Conservation (phyloP, 2,113 vertebrate species). For the Bos indicus region DNA sequence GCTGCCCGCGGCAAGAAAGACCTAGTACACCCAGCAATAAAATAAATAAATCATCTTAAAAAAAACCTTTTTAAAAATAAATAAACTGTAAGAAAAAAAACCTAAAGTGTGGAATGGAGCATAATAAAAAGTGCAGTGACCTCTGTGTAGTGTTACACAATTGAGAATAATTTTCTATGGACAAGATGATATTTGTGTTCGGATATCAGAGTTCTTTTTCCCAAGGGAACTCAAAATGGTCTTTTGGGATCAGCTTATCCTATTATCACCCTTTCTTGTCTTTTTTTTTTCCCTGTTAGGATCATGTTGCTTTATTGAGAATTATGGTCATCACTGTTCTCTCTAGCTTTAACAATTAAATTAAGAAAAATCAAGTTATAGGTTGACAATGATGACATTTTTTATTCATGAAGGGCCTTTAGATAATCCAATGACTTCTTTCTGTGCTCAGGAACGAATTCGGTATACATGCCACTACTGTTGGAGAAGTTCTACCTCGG, state of each 20-base stretch:
- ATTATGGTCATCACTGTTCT: neutral
- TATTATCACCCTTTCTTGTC: neutral
- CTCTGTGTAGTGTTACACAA: neutral
- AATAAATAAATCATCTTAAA: neutral
- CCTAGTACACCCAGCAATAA: fast-evolving
- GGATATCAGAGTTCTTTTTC: neutral
- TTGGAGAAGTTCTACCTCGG: neutral
- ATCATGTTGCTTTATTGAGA: neutral
- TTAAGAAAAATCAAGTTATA: conserved; percentile 48
- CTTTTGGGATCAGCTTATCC: neutral
- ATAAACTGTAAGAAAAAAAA: neutral
- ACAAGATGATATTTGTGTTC: neutral
- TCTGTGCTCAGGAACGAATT: conserved; percentile 4
- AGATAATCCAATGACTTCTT: neutral
- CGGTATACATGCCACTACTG: neutral
- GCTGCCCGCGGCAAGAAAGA: neutral
- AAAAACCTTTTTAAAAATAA: neutral
- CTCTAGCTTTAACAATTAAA: conserved; percentile 21
- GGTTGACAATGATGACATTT: neutral
- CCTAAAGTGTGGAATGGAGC: neutral
- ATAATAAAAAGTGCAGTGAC: neutral
- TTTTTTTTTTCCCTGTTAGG: neutral
- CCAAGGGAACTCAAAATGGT: neutral
- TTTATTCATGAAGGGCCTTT: neutral
- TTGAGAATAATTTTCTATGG: neutral